A percentile compares a stretch with the other conserved stretches of the same genome.
Conservation (phyloP, 2,797 vertebrate species). For the Tragelaphus eurycerus region DNA sequence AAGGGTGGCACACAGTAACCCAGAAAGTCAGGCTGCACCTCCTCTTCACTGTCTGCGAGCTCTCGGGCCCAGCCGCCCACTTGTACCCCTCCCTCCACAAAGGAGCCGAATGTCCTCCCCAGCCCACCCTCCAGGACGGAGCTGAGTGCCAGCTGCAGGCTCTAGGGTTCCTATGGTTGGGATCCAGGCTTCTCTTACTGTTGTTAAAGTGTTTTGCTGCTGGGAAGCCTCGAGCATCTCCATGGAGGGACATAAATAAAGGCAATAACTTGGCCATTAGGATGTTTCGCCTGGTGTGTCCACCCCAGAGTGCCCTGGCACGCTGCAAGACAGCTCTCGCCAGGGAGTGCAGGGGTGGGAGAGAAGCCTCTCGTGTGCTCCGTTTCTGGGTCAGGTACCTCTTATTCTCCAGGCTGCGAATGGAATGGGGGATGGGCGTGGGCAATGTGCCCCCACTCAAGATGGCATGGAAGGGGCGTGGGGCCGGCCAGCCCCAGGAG, state of each 20-base stretch:
- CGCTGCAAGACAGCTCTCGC: background rate
- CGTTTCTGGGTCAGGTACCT: background rate
- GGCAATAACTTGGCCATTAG: background rate
- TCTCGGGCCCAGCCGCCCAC: fast-evolving
- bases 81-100: fast-evolving
- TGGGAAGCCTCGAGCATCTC: constrained; percentile 5
- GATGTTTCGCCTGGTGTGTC: background rate
- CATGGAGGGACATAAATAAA: constrained; percentile 7
- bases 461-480: fast-evolving
- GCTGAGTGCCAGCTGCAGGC: background rate
- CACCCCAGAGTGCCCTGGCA: background rate
- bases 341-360: fast-evolving
- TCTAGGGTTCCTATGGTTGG: background rate
- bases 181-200: background rate
- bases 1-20: fast-evolving
- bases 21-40: background rate
- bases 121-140: background rate
- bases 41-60: fast-evolving
- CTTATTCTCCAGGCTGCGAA: background rate
- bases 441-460: too few relatives aligned
- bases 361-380: fast-evolving
- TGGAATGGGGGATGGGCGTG: fast-evolving
- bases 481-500: background rate
- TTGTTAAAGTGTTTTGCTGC: constrained; percentile 38
- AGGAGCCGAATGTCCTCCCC: background rate